Evolutionary conservation across 2,113 vertebrate species (phyloP).

Genomic region (Menidia beryllina): DNA sequence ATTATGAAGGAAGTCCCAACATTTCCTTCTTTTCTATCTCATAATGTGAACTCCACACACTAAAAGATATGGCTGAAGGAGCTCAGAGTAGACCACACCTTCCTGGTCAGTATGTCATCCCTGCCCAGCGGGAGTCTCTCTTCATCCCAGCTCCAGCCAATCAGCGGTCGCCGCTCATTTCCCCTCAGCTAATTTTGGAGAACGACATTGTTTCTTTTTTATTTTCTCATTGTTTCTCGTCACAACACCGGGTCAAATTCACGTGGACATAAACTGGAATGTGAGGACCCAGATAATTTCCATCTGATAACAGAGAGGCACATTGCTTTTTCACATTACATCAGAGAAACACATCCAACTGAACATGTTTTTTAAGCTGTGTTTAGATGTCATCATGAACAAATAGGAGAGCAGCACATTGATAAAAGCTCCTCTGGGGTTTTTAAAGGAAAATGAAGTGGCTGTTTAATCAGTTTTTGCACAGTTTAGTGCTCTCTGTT

Average conservation of each 20-base stretch:
- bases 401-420: background rate
- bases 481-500: too few species aligned
- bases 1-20: constrained; percentile 1
- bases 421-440: background rate
- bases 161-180: background rate
- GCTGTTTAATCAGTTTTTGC: too few species aligned
- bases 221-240: background rate
- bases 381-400: background rate
- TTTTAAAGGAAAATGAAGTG: background rate
- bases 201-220: background rate
- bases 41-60: background rate
- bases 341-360: background rate
- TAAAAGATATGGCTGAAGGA: background rate
- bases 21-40: constrained; percentile 8
- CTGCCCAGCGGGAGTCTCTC: background rate
- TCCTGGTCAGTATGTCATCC: background rate
- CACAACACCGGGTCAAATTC: too few species aligned
- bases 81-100: constrained; percentile 48
- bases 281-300: background rate
- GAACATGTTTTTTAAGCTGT: background rate
- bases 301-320: background rate
- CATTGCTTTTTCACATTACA: background rate
- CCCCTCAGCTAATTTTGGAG: background rate
- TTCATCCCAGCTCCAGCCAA: background rate
- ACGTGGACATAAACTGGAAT: too few species aligned